phyloP scores from a whole-genome alignment of 2,113 vertebrate species.

The Rafetus swinhoei region DNA sequence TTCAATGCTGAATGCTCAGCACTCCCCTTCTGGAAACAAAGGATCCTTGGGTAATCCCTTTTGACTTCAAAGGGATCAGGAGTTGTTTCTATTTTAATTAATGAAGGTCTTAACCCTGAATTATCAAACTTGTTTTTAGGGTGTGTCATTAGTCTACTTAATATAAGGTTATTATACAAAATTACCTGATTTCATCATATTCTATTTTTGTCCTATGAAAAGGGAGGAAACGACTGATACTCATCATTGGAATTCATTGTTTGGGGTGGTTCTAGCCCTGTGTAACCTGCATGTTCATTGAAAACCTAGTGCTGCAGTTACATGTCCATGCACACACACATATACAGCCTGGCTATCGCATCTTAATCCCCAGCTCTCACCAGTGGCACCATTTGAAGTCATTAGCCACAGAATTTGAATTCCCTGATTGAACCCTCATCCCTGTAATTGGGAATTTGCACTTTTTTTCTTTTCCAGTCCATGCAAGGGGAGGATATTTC shows the following conservation, averaged over 20 bases:
- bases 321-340: neutral
- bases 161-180: neutral
- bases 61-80: neutral
- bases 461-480: neutral
- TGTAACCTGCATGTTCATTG: neutral
- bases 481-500: neutral
- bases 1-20: neutral
- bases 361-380: neutral
- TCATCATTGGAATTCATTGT: neutral
- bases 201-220: neutral
- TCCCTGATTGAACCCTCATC: neutral
- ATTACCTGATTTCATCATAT: neutral
- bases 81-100: neutral
- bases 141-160: neutral
- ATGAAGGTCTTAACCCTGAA: neutral
- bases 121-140: neutral
- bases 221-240: neutral
- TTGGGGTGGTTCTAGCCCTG: neutral
- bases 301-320: neutral
- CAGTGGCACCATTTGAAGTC: neutral
- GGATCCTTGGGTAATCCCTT: neutral
- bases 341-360: neutral
- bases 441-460: neutral
- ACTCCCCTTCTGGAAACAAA: slow-evolving; percentile 9
- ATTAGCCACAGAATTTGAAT: neutral